phyloP scores from a whole-genome alignment of 2,888 invertebrate species.

The Apamea epomidion region DNA sequence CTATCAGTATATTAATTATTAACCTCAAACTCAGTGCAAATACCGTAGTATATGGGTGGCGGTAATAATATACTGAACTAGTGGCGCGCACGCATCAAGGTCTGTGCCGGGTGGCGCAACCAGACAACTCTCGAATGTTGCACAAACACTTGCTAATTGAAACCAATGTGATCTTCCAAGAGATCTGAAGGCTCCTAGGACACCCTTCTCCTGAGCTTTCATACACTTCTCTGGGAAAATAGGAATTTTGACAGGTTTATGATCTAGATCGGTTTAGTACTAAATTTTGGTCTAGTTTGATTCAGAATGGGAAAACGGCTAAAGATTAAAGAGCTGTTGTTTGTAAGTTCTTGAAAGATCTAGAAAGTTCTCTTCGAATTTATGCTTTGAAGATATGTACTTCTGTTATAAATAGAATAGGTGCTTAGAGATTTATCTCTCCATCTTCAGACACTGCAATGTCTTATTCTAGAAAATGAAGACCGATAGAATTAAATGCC shows the following conservation, averaged over 20 bases:
- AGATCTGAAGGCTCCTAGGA: slow-evolving; percentile 10
- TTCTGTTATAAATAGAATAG: slow-evolving; percentile 5
- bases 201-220: slow-evolving; percentile 3
- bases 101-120: slow-evolving; percentile 76
- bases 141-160: slow-evolving; percentile 68
- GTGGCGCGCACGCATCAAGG: slow-evolving; percentile 70
- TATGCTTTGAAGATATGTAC: not conserved
- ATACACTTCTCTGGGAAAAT: not conserved
- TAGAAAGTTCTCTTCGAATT: slow-evolving; percentile 26
- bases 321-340: not conserved
- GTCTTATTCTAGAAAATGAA: not conserved
- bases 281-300: not conserved
- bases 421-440: not conserved
- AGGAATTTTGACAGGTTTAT: not conserved
- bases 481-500: not conserved
- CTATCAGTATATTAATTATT: slow-evolving; percentile 3
- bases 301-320: not conserved
- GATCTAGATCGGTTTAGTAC: not conserved
- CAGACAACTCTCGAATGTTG: slow-evolving; percentile 70
- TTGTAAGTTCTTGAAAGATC: slow-evolving; percentile 3
- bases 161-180: slow-evolving; percentile 62
- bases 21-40: slow-evolving; percentile 24
- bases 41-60: slow-evolving; percentile 29
- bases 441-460: not conserved
- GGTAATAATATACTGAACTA: slow-evolving; percentile 43